Base-by-base conservation (phyloP, 1,140 invertebrate species). In the Zaprionus kolodkinae region DNA sequence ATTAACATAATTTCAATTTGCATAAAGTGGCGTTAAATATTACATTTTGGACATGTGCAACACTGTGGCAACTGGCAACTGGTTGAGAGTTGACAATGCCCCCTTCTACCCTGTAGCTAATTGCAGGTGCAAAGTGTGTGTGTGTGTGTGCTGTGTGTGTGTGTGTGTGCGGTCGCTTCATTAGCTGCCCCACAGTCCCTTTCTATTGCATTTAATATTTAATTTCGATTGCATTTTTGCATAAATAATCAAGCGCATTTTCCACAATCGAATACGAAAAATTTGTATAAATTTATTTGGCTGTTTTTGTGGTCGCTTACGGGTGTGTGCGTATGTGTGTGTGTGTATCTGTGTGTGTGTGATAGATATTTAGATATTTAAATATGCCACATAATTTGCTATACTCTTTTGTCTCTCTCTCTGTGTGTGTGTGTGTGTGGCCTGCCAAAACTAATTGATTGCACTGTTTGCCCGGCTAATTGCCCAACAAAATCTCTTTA, bases 1-100 rank as follows among this genome's bases (percentile, higher is more conserved):
- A 88, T 89, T 90, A 89, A 89, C 85, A 88, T 89, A 89, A 89
- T 89, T 89, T 89, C 79, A 85, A 89, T 90, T 89, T 89, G 81
- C 85, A 89, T 89, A 85, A 90, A 89, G 81, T 81, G 86, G 64
- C 81, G 70, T 89, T 85, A 84, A 89, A 89, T 85, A 89, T 89
- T 89, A 81, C 85, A 89, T 81, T 89, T 89, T 76, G 85, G 81
- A 76, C 69, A 77, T 80, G 50, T 63, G 66, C 70, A 55, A 38
- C 67, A 67, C 55, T 45, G 43, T 27, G 15, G 21, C 55, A 66
- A 52, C 66, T 75, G 79, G 79, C 48, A 72, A 67, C 56, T 56
- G 50, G 38, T 30, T 64, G 69, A 81, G 61, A 35, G 33, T 50
- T 15, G 75, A 61, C 75, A 81, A 62, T 12, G 30, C 12, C 61